Evolutionary conservation across 2,113 vertebrate species (phyloP).

Genomic region (Gorsachius goisagi): DNA sequence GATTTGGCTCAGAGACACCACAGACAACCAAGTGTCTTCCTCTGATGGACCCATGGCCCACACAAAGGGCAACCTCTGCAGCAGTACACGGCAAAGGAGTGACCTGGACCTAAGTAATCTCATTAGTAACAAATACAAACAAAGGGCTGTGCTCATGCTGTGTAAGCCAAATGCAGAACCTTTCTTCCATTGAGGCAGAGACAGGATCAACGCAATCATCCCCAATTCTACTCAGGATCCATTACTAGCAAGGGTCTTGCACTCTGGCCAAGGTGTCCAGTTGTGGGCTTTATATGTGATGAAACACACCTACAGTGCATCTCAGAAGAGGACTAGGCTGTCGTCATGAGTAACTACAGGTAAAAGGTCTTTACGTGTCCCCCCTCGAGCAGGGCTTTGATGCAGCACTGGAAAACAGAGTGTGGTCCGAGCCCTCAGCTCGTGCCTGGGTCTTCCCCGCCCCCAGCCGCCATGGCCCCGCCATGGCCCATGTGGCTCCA

Average conservation of each 20-base stretch:
- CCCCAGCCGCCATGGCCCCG: rapidly evolving
- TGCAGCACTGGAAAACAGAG: neutral
- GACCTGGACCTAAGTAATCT: neutral
- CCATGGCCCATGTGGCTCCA: neutral
- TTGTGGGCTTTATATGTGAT: neutral
- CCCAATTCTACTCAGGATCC: neutral
- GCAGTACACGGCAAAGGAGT: neutral
- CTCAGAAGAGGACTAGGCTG: neutral
- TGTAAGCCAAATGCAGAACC: neutral
- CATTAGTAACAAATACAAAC: neutral
- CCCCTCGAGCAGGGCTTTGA: neutral
- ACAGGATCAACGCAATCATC: neutral
- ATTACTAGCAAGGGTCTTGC: neutral
- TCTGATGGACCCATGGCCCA: neutral
- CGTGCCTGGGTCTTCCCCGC: rapidly evolving
- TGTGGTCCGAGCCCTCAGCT: neutral
- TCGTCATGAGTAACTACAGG: neutral
- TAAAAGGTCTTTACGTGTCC: neutral
- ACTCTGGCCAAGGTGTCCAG: neutral
- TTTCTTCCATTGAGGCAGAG: neutral
- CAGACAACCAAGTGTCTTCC: neutral
- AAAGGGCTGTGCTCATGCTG: neutral
- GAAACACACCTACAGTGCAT: neutral
- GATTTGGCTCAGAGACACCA: neutral
- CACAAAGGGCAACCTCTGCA: neutral